A percentile compares a stretch with the other conserved stretches of the same genome.
phyloP scores from a whole-genome alignment of 2,888 invertebrate genomes.

The Perizoma flavofasciatum region DNA sequence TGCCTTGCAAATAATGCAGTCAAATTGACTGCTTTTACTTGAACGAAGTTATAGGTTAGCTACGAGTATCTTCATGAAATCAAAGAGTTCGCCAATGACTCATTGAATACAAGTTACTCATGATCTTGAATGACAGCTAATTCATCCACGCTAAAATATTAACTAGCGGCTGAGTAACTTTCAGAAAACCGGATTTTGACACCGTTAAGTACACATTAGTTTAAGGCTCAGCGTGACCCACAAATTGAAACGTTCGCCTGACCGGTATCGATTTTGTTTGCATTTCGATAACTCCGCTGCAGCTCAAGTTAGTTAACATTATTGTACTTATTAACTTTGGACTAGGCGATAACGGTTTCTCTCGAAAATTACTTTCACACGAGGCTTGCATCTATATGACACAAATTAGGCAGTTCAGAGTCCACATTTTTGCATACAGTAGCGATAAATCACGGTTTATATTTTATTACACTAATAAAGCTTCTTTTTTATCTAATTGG shows the following conservation, averaged over 20 bases:
- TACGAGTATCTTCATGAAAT: slow-evolving; percentile 38
- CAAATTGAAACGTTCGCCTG: slow-evolving; percentile 57
- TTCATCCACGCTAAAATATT: slow-evolving; percentile 44
- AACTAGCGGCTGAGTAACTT: slow-evolving; percentile 44
- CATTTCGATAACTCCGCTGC: slow-evolving; percentile 61
- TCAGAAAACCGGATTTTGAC: slow-evolving; percentile 60
- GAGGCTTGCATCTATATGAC: slow-evolving; percentile 15
- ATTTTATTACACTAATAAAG: slow-evolving; percentile 23
- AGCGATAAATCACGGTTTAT: slow-evolving; percentile 25
- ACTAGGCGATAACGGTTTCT: slow-evolving; percentile 50
- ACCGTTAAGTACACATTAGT: slow-evolving; percentile 73
- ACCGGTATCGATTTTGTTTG: slow-evolving; percentile 49
- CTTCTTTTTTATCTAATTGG: slow-evolving; percentile 22
- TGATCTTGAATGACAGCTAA: slow-evolving; percentile 42
- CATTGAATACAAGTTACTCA: slow-evolving; percentile 26
- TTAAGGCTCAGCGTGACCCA: slow-evolving; percentile 65
- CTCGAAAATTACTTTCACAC: slow-evolving; percentile 48
- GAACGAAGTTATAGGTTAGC: slow-evolving; percentile 51
- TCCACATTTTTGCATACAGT: slow-evolving; percentile 26
- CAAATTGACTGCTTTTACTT: slow-evolving; percentile 62
- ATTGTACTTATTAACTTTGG: slow-evolving; percentile 45
- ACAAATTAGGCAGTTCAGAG: slow-evolving; percentile 26
- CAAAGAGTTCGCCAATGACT: slow-evolving; percentile 42
- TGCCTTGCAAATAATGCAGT: slow-evolving; percentile 8
- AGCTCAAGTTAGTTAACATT: slow-evolving; percentile 51